These are phyloP conservation scores for Scomberomorus guttatus DNA, from an alignment of 2,797 vertebrate species.

Conservation along the genomic window DNA sequence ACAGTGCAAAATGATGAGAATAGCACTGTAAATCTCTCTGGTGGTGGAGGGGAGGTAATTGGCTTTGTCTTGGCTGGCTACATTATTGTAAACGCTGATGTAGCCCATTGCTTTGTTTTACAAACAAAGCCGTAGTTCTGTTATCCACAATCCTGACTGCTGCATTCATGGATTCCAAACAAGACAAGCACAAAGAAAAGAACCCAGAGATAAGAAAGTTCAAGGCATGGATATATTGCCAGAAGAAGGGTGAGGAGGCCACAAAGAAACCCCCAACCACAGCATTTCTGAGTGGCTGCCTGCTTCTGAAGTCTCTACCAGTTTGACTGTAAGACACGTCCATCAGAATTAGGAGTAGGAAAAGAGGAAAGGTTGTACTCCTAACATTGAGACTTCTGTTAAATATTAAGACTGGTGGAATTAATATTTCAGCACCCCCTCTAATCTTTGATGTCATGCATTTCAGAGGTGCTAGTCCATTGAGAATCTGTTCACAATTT, in stretches of 20 bases:
- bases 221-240: constrained; percentile 30
- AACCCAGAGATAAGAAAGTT: constrained; percentile 41
- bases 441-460: constrained; percentile 62
- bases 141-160: constrained; percentile 45
- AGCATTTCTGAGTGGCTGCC: constrained; percentile 35
- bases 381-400: constrained; percentile 66
- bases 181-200: constrained; percentile 29
- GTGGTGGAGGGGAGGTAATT: constrained; percentile 56
- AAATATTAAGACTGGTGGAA: constrained; percentile 76
- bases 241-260: constrained; percentile 39
- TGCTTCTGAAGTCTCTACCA: constrained; percentile 8
- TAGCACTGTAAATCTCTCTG: constrained; percentile 59
- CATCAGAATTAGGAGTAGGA: constrained; percentile 44
- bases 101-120: constrained; percentile 72
- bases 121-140: constrained; percentile 63
- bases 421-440: constrained; percentile 68
- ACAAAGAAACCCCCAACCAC: constrained; percentile 39
- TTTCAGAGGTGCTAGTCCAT: constrained; percentile 43
- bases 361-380: constrained; percentile 58
- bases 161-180: constrained; percentile 53
- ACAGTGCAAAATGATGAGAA: constrained; percentile 65
- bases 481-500: constrained; percentile 14
- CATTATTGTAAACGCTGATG: constrained; percentile 73
- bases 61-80: constrained; percentile 66
- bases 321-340: constrained; percentile 51